Conservation (phyloP, 2,888 invertebrate genomes). For the Hermaeophaga mercurialis region DNA sequence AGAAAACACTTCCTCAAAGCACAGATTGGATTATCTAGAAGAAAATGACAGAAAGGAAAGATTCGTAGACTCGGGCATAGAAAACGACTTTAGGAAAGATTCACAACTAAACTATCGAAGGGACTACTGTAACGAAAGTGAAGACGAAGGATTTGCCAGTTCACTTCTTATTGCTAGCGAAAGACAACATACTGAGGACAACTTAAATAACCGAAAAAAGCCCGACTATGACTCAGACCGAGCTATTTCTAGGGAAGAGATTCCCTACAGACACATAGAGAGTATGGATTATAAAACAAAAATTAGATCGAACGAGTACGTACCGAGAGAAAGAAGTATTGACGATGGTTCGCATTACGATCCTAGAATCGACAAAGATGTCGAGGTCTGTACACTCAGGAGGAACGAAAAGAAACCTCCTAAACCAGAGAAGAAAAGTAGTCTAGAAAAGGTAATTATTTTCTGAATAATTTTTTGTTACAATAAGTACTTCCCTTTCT, state of each 20-base stretch:
- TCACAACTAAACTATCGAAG: constrained; percentile 41
- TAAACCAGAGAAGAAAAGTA: constrained; percentile 70
- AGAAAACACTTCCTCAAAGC: constrained; percentile 56
- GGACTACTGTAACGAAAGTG: constrained; percentile 63
- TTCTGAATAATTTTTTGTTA: too few species aligned
- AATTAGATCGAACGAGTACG: constrained; percentile 60
- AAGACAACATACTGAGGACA: constrained; percentile 73
- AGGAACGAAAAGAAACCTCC: constrained; percentile 61
- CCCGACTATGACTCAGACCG: constrained; percentile 48
- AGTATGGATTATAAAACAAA: constrained; percentile 51
- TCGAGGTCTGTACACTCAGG: constrained; percentile 53
- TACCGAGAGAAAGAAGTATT: constrained; percentile 64
- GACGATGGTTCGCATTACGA: constrained; percentile 73
- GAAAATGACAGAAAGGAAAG: constrained; percentile 62
- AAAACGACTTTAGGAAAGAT: constrained; percentile 74
- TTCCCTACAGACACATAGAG: constrained; percentile 50
- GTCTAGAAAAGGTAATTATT: constrained; percentile 69
- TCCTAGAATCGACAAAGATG: constrained; percentile 66
- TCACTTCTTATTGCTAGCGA: constrained; percentile 75
- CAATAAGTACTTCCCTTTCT: too few species aligned
- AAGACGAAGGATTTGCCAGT: constrained; percentile 73
- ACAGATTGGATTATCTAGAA: constrained; percentile 55
- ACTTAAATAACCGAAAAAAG: constrained; percentile 52
- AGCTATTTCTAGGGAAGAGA: constrained; percentile 44
- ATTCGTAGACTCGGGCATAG: constrained; percentile 79